Base-by-base conservation (phyloP, 2,888 invertebrate genomes). In the Cacoxenus indagator region DNA sequence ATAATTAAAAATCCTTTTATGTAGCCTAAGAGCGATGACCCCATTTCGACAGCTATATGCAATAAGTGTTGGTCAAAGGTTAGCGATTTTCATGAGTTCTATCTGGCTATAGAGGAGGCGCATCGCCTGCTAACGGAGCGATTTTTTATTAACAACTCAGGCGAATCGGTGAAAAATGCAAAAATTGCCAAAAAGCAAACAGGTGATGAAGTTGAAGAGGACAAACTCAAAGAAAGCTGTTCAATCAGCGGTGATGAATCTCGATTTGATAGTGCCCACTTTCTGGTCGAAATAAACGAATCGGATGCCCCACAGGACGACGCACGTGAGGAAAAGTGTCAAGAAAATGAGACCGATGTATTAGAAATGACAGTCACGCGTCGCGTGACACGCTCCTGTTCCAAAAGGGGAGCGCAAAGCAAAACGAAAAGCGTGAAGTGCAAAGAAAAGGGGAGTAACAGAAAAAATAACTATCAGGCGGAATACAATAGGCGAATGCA, bases 31-130 rank as follows among this genome's bases (percentile, higher is more conserved):
- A 70, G 72, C 59, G 84, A 84, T 68, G 84, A 84, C 74, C 75
- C 76, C 31, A 84, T 87, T 68, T 85, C 87, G n/a, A 87, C 84
- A 11, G 82, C 79, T 14, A 75, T 88, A 3, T 88, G 88, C 65
- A 74, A 78, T 29, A 64, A 69, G n/a, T 87, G 86, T 69, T 87
- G 86, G 86, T 67, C 72, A n/a, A 76, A 76, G 27, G 83, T 86
- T 6, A 76, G 73, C 8, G 78, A 77, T 29, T 87, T 87, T 24
- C 78, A 87, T 65, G 77, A 81, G 59, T 87, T 85, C 68, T 86
- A 85, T 68, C 65, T 64, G 11, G 73, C 76, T 14, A 83, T 86
- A 19, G 82, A 85, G 61, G 81, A 83, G 67, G 84, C 85, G 0
- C 86, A 86, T 73, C 82, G 84, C 0, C 67, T 84, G 46, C 78